Evolutionary conservation across 2,888 invertebrate species (phyloP), one percentile per base, ranked within the genome.

Genomic region (Imbricaverruca yamaguchii): DNA sequence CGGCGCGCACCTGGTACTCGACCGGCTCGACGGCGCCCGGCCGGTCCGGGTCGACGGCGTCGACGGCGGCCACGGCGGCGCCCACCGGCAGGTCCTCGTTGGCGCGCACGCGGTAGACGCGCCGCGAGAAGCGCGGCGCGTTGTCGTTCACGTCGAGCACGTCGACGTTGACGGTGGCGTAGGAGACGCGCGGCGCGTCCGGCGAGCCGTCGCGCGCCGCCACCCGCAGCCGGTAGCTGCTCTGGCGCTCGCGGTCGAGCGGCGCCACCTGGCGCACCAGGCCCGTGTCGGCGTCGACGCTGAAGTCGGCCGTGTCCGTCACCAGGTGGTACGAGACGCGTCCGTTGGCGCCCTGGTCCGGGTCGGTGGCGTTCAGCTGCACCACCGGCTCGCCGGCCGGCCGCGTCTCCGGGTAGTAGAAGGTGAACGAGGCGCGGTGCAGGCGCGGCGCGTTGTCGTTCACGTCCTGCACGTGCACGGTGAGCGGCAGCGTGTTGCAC

Each of bases 141-240:
- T 94, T 94, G 88, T 94, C 97, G 88, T 97, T 97, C 80, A 96
- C 92, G 87, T 98, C 97, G 85, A 94, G 93, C 11, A 96, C 92
- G 61, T 91, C 90, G 78, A 96, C 92, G 83, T 93, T 91, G 55
- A 97, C 93, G 56, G 93, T 87, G 6, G 95, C 95, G 85, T 95
- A 94, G 0, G 96, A 92, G 84, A 92, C 91, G 80, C 95, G 89
- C 0, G 91, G 89, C 39, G 39, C 39, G 82, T 88, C 87, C 80
- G 92, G 90, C 55, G 89, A 88, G 81, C 92, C 92, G 85, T 92
- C 92, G 87, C 96, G 95, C 15, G 91, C 92, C 0, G 95, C 96
- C 83, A 96, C 91, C 83, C 91, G 90, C 82, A 94, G 89, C 87
- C 93, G 94, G 88, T 96, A 95, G 63, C 92, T 87, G 82, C 93